Conservation (phyloP, 2,113 vertebrate species). For the Mobula birostris region DNA sequence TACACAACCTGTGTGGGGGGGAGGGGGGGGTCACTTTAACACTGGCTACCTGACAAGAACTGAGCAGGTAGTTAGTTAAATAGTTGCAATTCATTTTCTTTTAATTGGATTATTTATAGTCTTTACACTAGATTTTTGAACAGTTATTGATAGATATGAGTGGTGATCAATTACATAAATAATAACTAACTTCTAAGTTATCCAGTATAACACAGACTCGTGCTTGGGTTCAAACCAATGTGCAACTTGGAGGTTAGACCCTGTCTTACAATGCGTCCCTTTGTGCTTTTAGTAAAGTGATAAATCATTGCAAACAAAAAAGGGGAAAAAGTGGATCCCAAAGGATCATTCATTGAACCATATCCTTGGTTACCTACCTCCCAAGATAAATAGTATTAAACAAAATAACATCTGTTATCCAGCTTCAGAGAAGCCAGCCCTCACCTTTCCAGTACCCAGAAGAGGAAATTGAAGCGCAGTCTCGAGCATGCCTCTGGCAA, state of each 20-base stretch:
- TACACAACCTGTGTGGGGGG: not conserved
- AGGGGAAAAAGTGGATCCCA: constrained; percentile 21
- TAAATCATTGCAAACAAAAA: constrained; percentile 34
- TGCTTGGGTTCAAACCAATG: not conserved
- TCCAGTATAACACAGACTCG: not conserved
- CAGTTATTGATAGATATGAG: not conserved
- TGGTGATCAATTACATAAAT: constrained; percentile 7
- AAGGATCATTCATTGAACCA: constrained; percentile 30
- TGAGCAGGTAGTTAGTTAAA: not conserved
- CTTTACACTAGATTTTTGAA: not conserved
- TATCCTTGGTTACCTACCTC: constrained; percentile 26
- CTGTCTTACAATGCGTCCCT: not conserved
- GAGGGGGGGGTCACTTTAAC: not conserved
- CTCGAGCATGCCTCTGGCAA: constrained; percentile 14
- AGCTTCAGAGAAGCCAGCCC: not conserved
- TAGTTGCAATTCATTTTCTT: too few relatives aligned
- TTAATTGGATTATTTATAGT: not conserved
- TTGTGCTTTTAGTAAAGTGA: constrained; percentile 26
- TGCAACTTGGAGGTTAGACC: not conserved
- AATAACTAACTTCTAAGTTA: not conserved
- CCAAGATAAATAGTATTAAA: constrained; percentile 9
- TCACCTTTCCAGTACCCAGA: constrained; percentile 18
- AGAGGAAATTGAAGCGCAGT: not conserved
- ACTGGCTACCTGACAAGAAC: not conserved
- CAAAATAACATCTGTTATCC: constrained; percentile 35